A percentile compares a stretch with the other conserved stretches of the same genome.
Conservation (phyloP, 2,888 invertebrate genomes). For the Epirrhoe tristata region DNA sequence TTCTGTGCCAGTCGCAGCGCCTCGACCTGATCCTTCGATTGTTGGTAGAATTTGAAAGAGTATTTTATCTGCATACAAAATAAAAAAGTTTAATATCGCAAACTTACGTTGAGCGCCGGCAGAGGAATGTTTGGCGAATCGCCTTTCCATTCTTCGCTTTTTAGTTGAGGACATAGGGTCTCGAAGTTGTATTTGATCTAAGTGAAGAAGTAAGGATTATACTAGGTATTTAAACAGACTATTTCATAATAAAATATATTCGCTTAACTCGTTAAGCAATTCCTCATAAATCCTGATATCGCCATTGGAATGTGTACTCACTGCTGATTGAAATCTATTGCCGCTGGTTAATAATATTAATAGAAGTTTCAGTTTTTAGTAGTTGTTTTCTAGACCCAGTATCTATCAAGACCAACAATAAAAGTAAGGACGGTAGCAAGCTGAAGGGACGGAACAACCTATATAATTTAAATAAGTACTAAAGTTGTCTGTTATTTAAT, state of each 20-base stretch:
- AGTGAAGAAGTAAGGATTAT: slow-evolving; percentile 26
- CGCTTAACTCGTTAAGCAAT: background rate
- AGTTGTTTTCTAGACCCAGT: no score
- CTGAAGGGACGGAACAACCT: no score
- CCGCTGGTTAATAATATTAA: no score
- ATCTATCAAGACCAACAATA: no score
- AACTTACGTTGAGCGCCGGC: slow-evolving; percentile 91
- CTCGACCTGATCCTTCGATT: slow-evolving; percentile 84
- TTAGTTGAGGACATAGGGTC: slow-evolving; percentile 88
- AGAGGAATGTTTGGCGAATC: slow-evolving; percentile 88
- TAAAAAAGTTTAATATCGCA: slow-evolving; percentile 42
- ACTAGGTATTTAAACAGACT: background rate
- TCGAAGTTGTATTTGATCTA: slow-evolving; percentile 92
- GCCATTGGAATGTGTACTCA: no score
- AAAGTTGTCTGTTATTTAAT: no score
- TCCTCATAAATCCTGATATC: background rate
- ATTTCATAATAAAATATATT: background rate
- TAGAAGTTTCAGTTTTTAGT: no score
- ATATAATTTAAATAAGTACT: no score
- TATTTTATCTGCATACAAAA: slow-evolving; percentile 87
- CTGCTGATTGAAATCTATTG: no score
- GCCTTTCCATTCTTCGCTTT: slow-evolving; percentile 80
- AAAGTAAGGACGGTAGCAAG: no score
- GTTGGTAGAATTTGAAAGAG: slow-evolving; percentile 88
- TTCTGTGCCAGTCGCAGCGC: slow-evolving; percentile 83